A percentile compares a stretch with the other conserved stretches of the same genome.
These are phyloP conservation scores for Syritta pipiens DNA, from an alignment of 2,888 invertebrate species.

Conservation along the genomic window DNA sequence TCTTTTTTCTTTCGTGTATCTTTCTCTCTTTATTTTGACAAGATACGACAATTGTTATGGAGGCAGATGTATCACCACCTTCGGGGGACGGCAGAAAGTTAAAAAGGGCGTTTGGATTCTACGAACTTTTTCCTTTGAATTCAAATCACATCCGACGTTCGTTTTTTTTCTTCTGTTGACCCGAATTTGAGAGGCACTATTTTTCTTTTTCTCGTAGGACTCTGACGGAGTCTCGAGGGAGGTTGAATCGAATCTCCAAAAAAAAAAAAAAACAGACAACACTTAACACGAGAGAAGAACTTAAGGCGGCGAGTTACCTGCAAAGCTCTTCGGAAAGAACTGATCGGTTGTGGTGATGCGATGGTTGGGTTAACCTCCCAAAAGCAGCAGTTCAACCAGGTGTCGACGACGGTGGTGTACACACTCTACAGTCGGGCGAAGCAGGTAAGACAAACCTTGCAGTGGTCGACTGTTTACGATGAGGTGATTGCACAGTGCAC, in stretches of 20 bases:
- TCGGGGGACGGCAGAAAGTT: slow-evolving; percentile 21
- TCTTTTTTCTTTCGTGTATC: slow-evolving; percentile 13
- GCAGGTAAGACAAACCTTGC: slow-evolving; percentile 52
- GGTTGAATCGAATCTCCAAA: too few species aligned
- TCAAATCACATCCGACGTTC: neutral
- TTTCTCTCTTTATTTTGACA: slow-evolving; percentile 13
- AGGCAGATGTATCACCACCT: neutral
- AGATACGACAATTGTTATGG: neutral
- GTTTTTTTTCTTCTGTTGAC: slow-evolving; percentile 1
- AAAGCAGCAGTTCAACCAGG: slow-evolving; percentile 49
- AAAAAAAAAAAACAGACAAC: neutral
- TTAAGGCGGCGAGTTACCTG: slow-evolving; percentile 54
- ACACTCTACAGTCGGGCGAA: slow-evolving; percentile 44
- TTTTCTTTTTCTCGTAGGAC: too few species aligned
- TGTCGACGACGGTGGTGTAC: slow-evolving; percentile 34
- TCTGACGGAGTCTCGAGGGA: too few species aligned
- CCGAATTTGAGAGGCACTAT: too few species aligned
- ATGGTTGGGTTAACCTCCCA: slow-evolving; percentile 64
- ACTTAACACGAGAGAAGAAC: slow-evolving; percentile 32
- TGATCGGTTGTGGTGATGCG: slow-evolving; percentile 62
- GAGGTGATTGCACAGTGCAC: slow-evolving; percentile 30
- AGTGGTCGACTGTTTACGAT: slow-evolving; percentile 45
- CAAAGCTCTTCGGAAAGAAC: slow-evolving; percentile 69
- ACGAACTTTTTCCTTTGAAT: neutral
- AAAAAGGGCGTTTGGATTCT: neutral